Evolutionary conservation across 2,888 invertebrate genomes (phyloP), one percentile per base, ranked within the genome.

Genomic region (Bembecia ichneumoniformis): DNA sequence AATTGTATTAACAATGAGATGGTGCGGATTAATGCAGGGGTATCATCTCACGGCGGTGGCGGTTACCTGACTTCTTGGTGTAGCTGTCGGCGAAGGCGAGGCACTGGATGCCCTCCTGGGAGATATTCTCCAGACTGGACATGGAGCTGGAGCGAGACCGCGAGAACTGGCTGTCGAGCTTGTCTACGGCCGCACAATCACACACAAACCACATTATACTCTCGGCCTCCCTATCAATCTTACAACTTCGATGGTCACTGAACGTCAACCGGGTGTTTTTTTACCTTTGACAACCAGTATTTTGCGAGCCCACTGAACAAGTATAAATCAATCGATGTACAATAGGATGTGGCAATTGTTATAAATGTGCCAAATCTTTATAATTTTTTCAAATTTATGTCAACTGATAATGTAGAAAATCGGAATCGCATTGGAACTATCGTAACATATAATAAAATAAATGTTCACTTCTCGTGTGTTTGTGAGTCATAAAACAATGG

Each of bases 121-220:
- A 94, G 87, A 98, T 96, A 90, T 97, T 97, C 88, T 98, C 98
- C 76, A 98, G 90, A 83, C 97, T 98, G 72, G 97, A 97, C 94
- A 97, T 97, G 84, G 96, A 97, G 82, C 97, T 97, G 81, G 97
- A 97, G 72, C 98, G 92, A 63, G 98, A 98, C 79, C 98, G 91
- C 69, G 97, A 97, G 89, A 98, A 98, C 66, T 96, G 95, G 83
- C 94, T 96, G 90, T 98, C 98, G 91, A 96, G 90, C 90, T 97
- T 97, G 90, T 98, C 97, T 97, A 91, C 93, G 92, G 88, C 92
- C 92, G 40, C 40, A 40, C 40, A 74, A 28, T 28, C 69, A 82
- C 68, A 71, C 72, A 71, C 56, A 62, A 13, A 44, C 44, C 11
- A 44, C 17, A 66, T 80, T 78, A 82, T 70, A 66, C 65, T 65